Evolutionary conservation across 2,113 vertebrate genomes (phyloP).

Genomic region (Sardina pilchardus): DNA sequence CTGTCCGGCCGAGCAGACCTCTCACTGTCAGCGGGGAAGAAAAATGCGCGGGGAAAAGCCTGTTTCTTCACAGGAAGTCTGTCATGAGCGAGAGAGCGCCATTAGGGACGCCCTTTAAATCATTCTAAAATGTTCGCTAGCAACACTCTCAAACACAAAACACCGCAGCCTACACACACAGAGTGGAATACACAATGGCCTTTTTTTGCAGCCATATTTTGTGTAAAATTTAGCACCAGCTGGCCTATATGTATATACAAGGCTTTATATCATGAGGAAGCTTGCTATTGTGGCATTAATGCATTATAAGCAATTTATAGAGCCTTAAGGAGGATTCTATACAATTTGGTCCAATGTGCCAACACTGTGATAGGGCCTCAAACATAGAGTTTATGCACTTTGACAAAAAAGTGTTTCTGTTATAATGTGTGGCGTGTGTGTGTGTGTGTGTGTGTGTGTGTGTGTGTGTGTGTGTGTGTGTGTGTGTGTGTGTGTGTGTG

Average conservation of each 20-base stretch:
- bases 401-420: neutral
- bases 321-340: neutral
- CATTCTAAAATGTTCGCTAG: neutral
- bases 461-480: neutral
- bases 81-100: neutral
- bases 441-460: neutral
- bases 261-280: neutral
- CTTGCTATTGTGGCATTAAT: neutral
- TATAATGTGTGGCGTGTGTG: neutral
- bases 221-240: neutral
- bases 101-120: constrained; percentile 14
- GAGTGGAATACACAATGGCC: neutral
- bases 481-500: neutral
- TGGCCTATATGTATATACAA: neutral
- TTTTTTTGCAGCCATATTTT: neutral
- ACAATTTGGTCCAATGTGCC: neutral
- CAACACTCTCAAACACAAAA: neutral
- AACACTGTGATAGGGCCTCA: neutral
- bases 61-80: constrained; percentile 12
- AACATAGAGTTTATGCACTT: neutral
- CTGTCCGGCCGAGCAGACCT: constrained; percentile 8
- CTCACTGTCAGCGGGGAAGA: constrained; percentile 4
- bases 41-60: neutral
- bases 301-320: neutral
- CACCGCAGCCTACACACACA: neutral